Base-by-base conservation (phyloP, 1,140 invertebrate genomes). In the Choristoneura fumiferana region DNA sequence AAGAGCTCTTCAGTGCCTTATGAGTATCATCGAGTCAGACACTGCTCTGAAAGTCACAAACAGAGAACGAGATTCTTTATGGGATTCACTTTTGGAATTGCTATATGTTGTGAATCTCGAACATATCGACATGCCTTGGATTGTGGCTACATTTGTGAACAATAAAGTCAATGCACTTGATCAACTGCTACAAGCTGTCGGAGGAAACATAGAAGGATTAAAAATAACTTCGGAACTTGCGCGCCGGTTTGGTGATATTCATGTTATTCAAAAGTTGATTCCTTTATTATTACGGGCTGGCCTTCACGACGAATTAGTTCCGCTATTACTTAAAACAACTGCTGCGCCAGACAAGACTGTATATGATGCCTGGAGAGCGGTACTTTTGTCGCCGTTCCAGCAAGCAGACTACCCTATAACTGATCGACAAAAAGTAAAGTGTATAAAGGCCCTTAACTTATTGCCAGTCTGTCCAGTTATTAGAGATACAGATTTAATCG, bases 1-100 rank as follows among this genome's bases (percentile, higher is more conserved):
- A 39, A 75, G 84, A 71, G 88, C 89, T 45, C 64, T 90, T n/a
- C 88, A 90, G 69, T 90, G 89, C 63, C 67, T 90, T 17, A 81
- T 90, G 64, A 90, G 89, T 60, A 64, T 89, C 22, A 72, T 87
- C 22, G 86, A 90, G 38, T 55, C 76, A 15, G 87, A 90, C 55
- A 84, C 82, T 40, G 80, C 87, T 22, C 70, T 85, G 10, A 89
- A 89, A 81, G 84, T 89, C 10, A 80, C 86, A 13, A 84, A 89
- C 59, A 71, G 67, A 17, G 73, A 82, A 58, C 79, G 84, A 14
- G 73, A 78, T 43, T 71, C 67, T 4, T 68, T 90, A 49, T 90
- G 87, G 88, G 60, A 58, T 14, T 84, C 78, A 10, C 71, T 90
- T 53, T 71, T 89, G 43, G 85, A 90, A 58, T 66, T 90, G 52